These are phyloP conservation scores for Flexamia atlantica DNA, from an alignment of 2,888 invertebrate species.

Conservation along the genomic window DNA sequence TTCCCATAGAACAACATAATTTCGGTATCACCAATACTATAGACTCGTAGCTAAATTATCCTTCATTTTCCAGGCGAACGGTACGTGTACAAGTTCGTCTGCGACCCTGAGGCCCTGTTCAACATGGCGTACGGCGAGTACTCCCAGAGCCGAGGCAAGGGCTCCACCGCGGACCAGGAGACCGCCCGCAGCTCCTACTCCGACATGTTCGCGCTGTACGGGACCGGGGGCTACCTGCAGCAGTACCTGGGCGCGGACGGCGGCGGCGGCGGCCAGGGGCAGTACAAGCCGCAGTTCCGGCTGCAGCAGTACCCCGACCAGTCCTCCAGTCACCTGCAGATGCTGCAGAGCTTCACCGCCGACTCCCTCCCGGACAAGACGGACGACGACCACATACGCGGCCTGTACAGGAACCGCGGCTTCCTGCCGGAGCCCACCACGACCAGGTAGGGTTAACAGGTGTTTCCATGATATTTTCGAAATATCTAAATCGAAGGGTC, in stretches of 20 bases:
- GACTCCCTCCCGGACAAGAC: slow-evolving; percentile 17
- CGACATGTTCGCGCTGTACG: slow-evolving; percentile 62
- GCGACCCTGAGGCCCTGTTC: slow-evolving; percentile 94
- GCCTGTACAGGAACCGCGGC: neutral
- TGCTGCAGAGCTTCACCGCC: slow-evolving; percentile 49
- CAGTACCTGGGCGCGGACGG: slow-evolving; percentile 42
- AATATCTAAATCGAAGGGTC: no score
- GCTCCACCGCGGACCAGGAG: slow-evolving; percentile 25
- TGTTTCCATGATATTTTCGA: no score
- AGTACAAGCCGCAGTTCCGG: slow-evolving; percentile 8
- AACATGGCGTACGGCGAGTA: slow-evolving; percentile 77
- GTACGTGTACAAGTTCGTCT: slow-evolving; percentile 98
- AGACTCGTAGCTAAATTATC: no score
- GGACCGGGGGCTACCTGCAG: slow-evolving; percentile 58
- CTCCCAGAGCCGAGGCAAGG: slow-evolving; percentile 45
- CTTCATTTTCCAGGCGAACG: slow-evolving; percentile 83
- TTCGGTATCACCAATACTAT: no score
- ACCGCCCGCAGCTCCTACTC: slow-evolving; percentile 42
- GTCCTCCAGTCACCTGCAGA: slow-evolving; percentile 37
- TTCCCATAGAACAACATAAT: no score
- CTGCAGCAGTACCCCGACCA: slow-evolving; percentile 54
- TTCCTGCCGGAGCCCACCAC: neutral
- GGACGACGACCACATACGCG: neutral
- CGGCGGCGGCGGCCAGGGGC: neutral
- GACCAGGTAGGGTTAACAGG: neutral